Evolutionary conservation across 2,797 vertebrate genomes (phyloP).

Genomic region (Pseudochromis fuscus): DNA sequence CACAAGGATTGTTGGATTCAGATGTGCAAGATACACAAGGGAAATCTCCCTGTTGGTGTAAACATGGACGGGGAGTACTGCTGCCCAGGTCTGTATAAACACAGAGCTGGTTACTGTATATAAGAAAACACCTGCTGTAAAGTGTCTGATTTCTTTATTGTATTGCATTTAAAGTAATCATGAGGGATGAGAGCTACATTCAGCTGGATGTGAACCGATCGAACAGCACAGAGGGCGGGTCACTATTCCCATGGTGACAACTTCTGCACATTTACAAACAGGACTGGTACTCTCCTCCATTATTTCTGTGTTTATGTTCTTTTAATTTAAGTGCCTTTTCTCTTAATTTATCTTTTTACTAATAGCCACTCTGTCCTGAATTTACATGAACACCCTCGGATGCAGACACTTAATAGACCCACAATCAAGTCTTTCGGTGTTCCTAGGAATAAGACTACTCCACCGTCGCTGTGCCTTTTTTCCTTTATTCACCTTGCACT

Average conservation of each 20-base stretch:
- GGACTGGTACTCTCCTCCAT: slow-evolving; percentile 16
- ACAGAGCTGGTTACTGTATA: not conserved
- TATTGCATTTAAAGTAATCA: not conserved
- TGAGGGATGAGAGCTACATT: not conserved
- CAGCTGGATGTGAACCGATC: slow-evolving; percentile 20
- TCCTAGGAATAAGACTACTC: not conserved
- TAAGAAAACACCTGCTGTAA: not conserved
- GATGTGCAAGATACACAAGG: too few relatives aligned
- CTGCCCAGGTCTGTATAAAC: not conserved
- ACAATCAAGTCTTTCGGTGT: slow-evolving; percentile 4
- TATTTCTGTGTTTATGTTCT: slow-evolving; percentile 9
- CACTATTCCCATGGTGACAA: slow-evolving; percentile 28
- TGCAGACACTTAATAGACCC: slow-evolving; percentile 16
- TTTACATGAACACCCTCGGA: slow-evolving; percentile 18
- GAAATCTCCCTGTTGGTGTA: slow-evolving; percentile 21
- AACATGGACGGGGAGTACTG: too few relatives aligned
- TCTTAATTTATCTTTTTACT: slow-evolving; percentile 33
- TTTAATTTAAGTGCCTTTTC: slow-evolving; percentile 39
- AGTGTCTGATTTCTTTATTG: not conserved
- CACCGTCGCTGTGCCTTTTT: slow-evolving; percentile 1
- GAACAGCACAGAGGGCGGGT: not conserved
- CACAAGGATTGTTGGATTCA: not conserved
- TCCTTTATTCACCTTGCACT: slow-evolving; percentile 65
- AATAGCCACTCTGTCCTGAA: slow-evolving; percentile 34
- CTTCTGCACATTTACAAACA: slow-evolving; percentile 35